Conservation (phyloP, 2,888 invertebrate species). For the Athrips mouffetella region DNA sequence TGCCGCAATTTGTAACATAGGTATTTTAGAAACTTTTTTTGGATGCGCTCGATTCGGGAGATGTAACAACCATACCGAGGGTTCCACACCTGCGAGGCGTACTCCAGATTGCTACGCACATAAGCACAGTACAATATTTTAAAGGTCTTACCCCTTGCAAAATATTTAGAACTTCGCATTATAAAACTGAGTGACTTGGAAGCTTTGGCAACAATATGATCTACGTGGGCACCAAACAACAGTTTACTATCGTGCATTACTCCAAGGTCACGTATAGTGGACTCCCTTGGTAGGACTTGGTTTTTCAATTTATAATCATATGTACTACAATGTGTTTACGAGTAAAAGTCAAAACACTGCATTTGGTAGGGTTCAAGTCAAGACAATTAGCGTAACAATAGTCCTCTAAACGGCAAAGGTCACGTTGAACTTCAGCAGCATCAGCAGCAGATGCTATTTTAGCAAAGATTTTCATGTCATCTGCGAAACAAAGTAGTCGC, state of each 20-base stretch:
- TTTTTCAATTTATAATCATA: neutral
- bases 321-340: neutral
- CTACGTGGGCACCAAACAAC: neutral
- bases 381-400: neutral
- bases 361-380: neutral
- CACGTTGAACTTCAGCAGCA: neutral
- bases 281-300: neutral
- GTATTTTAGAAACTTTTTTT: too few species aligned
- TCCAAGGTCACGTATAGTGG: neutral
- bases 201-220: neutral
- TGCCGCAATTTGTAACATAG: too few species aligned
- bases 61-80: neutral
- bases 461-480: neutral
- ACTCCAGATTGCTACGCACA: neutral
- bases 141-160: neutral
- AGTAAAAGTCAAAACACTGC: neutral
- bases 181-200: neutral
- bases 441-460: neutral
- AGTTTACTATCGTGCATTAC: neutral
- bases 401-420: neutral
- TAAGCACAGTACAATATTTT: neutral
- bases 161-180: neutral
- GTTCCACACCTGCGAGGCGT: slow-evolving; percentile 4
- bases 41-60: too few species aligned
- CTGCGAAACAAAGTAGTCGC: neutral